Evolutionary conservation across 2,888 invertebrate species (phyloP).

Genomic region (Automeris io): DNA sequence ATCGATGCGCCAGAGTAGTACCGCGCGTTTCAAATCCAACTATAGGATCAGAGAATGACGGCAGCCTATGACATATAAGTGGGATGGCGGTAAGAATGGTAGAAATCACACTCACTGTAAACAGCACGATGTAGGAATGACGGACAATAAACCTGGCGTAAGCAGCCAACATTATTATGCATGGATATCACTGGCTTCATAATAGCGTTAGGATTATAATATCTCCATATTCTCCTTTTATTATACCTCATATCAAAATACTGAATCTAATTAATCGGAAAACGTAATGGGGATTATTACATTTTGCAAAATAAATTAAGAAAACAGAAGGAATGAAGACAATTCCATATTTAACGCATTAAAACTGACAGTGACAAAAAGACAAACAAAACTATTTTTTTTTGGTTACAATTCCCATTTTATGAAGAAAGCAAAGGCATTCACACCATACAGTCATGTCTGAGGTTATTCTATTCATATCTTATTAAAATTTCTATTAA

Average conservation of each 20-base stretch:
- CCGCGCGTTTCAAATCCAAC: slow-evolving; percentile 95
- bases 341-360: neutral
- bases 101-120: slow-evolving; percentile 52
- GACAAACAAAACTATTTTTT: too few species aligned
- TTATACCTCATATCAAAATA: slow-evolving; percentile 33
- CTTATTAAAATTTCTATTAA: too few species aligned
- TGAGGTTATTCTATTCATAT: too few species aligned
- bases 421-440: too few species aligned
- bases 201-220: slow-evolving; percentile 29
- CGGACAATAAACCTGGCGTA: slow-evolving; percentile 72
- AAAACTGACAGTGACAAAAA: neutral
- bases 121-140: slow-evolving; percentile 61
- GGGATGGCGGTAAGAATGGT: slow-evolving; percentile 61
- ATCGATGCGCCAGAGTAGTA: slow-evolving; percentile 87
- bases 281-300: slow-evolving; percentile 26
- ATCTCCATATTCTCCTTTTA: slow-evolving; percentile 41
- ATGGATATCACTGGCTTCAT: slow-evolving; percentile 49
- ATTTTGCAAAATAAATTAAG: slow-evolving; percentile 32
- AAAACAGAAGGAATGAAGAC: slow-evolving; percentile 18
- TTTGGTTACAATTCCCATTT: too few species aligned
- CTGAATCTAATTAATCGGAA: slow-evolving; percentile 14
- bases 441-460: too few species aligned
- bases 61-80: slow-evolving; percentile 63
- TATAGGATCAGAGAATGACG: slow-evolving; percentile 92
- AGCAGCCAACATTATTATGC: slow-evolving; percentile 58